These are phyloP conservation scores for Drosophila acutilabella DNA, from an alignment of 2,888 invertebrate genomes.

Conservation along the genomic window DNA sequence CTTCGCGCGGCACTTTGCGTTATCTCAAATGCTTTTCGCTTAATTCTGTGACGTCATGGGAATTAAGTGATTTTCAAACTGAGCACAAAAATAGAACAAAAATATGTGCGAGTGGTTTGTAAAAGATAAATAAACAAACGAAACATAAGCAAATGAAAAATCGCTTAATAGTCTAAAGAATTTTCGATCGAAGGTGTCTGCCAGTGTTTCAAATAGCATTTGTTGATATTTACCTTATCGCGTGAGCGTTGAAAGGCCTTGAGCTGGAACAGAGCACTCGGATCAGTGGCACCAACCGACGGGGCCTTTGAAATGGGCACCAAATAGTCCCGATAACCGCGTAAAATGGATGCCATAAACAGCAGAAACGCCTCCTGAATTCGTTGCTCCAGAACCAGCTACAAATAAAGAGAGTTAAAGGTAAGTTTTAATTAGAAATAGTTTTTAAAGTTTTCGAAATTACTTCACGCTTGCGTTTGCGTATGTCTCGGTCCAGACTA, in stretches of 20 bases:
- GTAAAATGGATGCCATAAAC: conserved; percentile 96
- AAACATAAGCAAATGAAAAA: conserved; percentile 6
- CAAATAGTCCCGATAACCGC: conserved; percentile 94
- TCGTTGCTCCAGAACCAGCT: conserved; percentile 95
- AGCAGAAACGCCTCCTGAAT: conserved; percentile 99
- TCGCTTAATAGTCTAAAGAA: too few relatives aligned
- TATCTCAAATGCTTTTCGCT: conserved; percentile 4
- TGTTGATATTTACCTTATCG: conserved; percentile 88
- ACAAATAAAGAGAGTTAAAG: conserved; percentile 9
- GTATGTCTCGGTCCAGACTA: conserved; percentile 93
- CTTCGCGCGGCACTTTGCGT: not conserved
- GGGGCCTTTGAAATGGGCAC: conserved; percentile 97
- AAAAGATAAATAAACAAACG: conserved; percentile 1
- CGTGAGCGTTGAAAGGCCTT: conserved; percentile 94
- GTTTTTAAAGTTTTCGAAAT: not conserved
- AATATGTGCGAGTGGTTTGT: not conserved
- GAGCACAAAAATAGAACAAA: conserved; percentile 4
- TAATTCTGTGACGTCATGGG: conserved; percentile 5
- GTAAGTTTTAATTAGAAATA: not conserved
- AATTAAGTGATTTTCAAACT: conserved; percentile 1
- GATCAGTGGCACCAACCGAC: conserved; percentile 97
- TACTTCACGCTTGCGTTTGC: conserved; percentile 90
- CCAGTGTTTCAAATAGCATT: not conserved
- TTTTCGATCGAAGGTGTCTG: not conserved
- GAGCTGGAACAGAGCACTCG: conserved; percentile 97